Conservation (phyloP, 2,113 vertebrate species). For the Odontophorus gujanensis region DNA sequence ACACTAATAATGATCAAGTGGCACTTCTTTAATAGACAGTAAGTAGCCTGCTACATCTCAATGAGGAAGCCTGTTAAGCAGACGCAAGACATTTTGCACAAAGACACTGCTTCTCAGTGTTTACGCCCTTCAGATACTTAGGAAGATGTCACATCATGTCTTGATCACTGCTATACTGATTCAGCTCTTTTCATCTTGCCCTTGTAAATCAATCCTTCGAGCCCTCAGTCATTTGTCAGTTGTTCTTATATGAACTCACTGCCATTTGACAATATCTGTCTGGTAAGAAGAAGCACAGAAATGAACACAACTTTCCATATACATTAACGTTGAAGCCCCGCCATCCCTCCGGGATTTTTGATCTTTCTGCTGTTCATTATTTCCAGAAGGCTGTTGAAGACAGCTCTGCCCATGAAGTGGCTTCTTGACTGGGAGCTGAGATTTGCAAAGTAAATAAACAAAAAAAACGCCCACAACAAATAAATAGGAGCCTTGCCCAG, state of each 20-base stretch:
- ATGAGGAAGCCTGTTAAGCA: background rate
- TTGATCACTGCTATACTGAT: slow-evolving; percentile 27
- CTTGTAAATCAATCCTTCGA: slow-evolving; percentile 69
- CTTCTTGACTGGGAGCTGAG: slow-evolving; percentile 42
- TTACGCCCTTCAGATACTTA: slow-evolving; percentile 29
- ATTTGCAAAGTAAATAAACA: background rate
- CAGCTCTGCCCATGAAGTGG: background rate
- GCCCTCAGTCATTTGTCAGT: slow-evolving; percentile 56
- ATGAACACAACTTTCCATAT: slow-evolving; percentile 39
- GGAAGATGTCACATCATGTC: slow-evolving; percentile 49
- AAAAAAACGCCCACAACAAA: background rate
- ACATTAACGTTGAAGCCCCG: background rate
- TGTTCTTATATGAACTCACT: slow-evolving; percentile 51
- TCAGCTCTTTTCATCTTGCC: slow-evolving; percentile 67
- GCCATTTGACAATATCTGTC: slow-evolving; percentile 57
- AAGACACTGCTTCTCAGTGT: background rate
- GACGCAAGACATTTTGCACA: slow-evolving; percentile 13
- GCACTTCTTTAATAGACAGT: background rate
- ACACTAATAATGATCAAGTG: background rate
- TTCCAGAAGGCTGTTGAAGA: slow-evolving; percentile 33
- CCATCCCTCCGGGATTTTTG: slow-evolving; percentile 37
- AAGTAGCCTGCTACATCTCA: background rate
- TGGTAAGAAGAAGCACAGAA: slow-evolving; percentile 36
- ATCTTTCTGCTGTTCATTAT: background rate
- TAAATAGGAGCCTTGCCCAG: background rate